Evolutionary conservation across 1,140 invertebrate species (phyloP).

Genomic region (Nylanderia fulva): DNA sequence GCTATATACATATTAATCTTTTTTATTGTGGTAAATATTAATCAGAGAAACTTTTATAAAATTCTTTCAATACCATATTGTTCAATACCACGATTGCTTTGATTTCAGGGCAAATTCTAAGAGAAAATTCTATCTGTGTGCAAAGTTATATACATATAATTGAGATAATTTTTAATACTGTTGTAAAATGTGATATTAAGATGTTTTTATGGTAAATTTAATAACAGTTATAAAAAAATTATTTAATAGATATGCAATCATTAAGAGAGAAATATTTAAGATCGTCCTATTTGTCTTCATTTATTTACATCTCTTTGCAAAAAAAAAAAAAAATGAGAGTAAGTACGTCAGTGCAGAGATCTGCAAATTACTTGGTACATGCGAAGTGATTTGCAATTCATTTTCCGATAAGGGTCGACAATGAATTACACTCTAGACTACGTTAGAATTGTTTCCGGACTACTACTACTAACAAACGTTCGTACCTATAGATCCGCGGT

Average conservation of each 20-base stretch:
- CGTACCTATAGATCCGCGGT: not conserved
- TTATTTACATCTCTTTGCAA: not conserved
- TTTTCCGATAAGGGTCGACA: conserved; percentile 44
- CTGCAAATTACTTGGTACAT: conserved; percentile 33
- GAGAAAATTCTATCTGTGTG: no score
- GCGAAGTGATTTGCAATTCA: conserved; percentile 59
- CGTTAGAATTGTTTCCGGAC: not conserved
- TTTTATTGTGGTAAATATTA: no score
- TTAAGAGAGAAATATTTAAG: not conserved
- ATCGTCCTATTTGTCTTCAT: not conserved
- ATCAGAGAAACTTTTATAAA: no score
- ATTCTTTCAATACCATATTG: no score
- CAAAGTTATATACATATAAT: not conserved
- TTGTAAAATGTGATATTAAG: not conserved
- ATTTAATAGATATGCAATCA: conserved; percentile 4
- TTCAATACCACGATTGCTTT: no score
- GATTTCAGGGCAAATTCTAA: no score
- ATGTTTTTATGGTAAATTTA: not conserved
- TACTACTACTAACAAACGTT: conserved; percentile 17
- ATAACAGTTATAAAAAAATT: not conserved
- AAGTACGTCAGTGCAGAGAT: not conserved
- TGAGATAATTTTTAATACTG: not conserved
- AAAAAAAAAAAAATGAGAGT: conserved; percentile 20
- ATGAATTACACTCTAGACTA: conserved; percentile 17
- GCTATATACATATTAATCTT: no score